Conservation (phyloP, 2,797 vertebrate genomes). For the Manis javanica region DNA sequence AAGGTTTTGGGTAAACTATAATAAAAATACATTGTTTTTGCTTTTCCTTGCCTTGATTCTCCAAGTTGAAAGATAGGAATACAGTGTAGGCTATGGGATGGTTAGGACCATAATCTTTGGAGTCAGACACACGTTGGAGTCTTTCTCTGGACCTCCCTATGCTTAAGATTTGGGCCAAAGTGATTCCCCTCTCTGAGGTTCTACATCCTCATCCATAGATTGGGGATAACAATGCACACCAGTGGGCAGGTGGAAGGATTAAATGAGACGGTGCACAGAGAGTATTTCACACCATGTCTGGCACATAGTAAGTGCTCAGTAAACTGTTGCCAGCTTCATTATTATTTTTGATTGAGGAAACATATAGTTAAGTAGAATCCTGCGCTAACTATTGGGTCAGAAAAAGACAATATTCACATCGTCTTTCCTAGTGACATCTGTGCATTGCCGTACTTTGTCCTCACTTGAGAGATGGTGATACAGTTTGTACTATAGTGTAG, state of each 20-base stretch:
- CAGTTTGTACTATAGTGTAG: background rate
- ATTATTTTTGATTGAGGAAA: background rate
- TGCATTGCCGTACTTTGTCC: too few relatives aligned
- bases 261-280: background rate
- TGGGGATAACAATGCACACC: background rate
- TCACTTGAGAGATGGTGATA: background rate
- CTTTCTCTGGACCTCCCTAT: background rate
- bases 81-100: too few relatives aligned
- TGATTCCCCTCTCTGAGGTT: background rate
- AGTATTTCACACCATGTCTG: background rate
- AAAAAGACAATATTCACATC: background rate
- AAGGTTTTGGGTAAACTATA: background rate
- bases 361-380: background rate
- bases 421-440: background rate
- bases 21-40: background rate
- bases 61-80: background rate
- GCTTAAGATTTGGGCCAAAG: background rate
- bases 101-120: background rate
- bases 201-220: background rate
- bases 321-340: background rate
- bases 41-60: background rate
- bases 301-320: background rate
- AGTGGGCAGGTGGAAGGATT: background rate
- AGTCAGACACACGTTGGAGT: background rate
- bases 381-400: background rate